Percentiles rank a stretch among this genome's conserved stretches.
These are phyloP conservation scores for pig (Sus scrofa) DNA, from an alignment of 2,113 vertebrate species.

Conservation along the genomic window T2T-Sscrofa CM000824.6:202437501-202438000, in stretches of 20 bases:
- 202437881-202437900: no score
- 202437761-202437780: neutral
- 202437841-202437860: no score
- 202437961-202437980: no score
- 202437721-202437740: neutral
- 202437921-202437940: no score
- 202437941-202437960: no score
- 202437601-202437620: neutral
- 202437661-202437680: neutral
- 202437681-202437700: neutral
- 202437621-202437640: neutral
- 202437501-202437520: neutral
- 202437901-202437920: no score
- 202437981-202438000: no score
- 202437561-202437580: neutral
- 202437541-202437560: neutral
- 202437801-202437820: neutral
- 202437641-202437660: neutral
- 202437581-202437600: neutral
- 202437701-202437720: neutral
- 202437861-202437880: no score
- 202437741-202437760: neutral
- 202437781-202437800: neutral
- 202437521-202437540: neutral
- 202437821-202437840: no score